Evolutionary conservation across 2,888 invertebrate genomes (phyloP).

Genomic region (Tanytarsus gracilentus): DNA sequence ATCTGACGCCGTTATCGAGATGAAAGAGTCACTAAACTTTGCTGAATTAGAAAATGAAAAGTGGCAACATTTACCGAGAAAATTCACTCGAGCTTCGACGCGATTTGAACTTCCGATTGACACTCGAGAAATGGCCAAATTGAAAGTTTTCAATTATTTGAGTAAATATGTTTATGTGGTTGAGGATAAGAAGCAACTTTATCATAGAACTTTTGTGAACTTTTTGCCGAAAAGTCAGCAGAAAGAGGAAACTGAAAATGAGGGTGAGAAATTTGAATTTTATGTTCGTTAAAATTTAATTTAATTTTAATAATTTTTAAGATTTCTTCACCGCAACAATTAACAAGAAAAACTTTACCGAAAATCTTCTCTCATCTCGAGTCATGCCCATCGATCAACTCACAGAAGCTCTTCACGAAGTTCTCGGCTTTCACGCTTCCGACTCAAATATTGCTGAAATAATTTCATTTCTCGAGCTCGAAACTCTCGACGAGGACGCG

Average conservation of each 20-base stretch:
- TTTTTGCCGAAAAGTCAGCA: slow-evolving; percentile 36
- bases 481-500: slow-evolving; percentile 30
- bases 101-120: slow-evolving; percentile 69
- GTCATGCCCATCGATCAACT: slow-evolving; percentile 36
- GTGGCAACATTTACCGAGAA: slow-evolving; percentile 59
- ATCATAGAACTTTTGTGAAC: slow-evolving; percentile 48
- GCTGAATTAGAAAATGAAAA: slow-evolving; percentile 48
- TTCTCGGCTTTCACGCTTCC: slow-evolving; percentile 41
- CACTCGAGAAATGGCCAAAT: slow-evolving; percentile 45
- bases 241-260: slow-evolving; percentile 36
- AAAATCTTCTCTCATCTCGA: slow-evolving; percentile 32
- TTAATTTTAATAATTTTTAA: no score
- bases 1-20: slow-evolving; percentile 28
- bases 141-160: slow-evolving; percentile 63
- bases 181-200: slow-evolving; percentile 47
- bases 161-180: slow-evolving; percentile 56
- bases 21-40: slow-evolving; percentile 43
- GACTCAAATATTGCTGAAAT: slow-evolving; percentile 37
- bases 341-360: slow-evolving; percentile 33
- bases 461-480: slow-evolving; percentile 35
- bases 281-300: no score
- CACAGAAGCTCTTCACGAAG: slow-evolving; percentile 42
- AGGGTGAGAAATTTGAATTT: slow-evolving; percentile 32
- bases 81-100: slow-evolving; percentile 64
- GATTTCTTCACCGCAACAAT: neutral